phyloP scores from a whole-genome alignment of 1,140 invertebrate species.

The Drosophila asahinai region DNA sequence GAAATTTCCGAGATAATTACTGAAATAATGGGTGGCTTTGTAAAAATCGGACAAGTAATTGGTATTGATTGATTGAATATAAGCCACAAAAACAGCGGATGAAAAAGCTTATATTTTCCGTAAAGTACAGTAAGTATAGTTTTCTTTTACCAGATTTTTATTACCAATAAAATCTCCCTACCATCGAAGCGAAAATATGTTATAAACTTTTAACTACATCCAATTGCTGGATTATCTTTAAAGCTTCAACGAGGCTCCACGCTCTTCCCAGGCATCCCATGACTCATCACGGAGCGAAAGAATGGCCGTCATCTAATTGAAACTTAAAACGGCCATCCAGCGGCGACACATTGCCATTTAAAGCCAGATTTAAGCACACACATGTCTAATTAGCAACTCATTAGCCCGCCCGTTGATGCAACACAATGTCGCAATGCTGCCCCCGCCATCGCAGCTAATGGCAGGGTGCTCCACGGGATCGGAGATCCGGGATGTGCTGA shows the following conservation, averaged over 20 bases:
- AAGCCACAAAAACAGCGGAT: too few species aligned
- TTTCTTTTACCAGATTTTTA: background rate
- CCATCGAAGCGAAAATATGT: background rate
- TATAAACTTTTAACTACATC: background rate
- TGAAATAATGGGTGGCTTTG: background rate
- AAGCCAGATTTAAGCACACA: slow-evolving; percentile 64
- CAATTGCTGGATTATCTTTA: background rate
- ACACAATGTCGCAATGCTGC: slow-evolving; percentile 44
- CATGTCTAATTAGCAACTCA: slow-evolving; percentile 76
- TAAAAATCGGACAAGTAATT: background rate
- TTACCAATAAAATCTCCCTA: background rate
- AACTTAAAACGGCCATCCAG: slow-evolving; percentile 37
- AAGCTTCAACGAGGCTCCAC: background rate
- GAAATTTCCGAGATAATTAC: background rate
- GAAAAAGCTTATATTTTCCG: too few species aligned
- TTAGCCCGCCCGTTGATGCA: slow-evolving; percentile 68
- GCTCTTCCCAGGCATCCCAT: background rate
- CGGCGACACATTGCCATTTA: slow-evolving; percentile 61
- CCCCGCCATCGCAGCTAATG: slow-evolving; percentile 2
- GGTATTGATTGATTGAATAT: too few species aligned
- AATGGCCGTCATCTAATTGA: slow-evolving; percentile 39
- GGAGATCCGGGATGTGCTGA: background rate
- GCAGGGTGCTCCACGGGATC: slow-evolving; percentile 1
- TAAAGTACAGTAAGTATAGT: too few species aligned
- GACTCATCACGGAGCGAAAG: slow-evolving; percentile 7